Percentiles rank a stretch among this genome's conserved stretches.
Conservation (phyloP, 2,888 invertebrate species). For the Netelia fuscicornis region DNA sequence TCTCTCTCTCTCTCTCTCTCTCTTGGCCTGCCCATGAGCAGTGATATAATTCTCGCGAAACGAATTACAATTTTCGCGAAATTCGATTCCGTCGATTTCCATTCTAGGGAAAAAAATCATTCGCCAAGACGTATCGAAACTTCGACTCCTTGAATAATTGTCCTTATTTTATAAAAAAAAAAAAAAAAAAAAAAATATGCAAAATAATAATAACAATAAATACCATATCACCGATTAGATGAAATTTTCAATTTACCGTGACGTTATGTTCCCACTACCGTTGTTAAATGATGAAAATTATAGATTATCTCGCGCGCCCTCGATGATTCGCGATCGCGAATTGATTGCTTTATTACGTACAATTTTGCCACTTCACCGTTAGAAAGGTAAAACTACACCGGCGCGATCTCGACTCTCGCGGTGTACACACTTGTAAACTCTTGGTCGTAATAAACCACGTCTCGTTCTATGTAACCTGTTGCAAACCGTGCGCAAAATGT, state of each 20-base stretch:
- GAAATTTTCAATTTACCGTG: conserved; percentile 5
- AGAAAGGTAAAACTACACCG: conserved; percentile 71
- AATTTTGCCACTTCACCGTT: conserved; percentile 76
- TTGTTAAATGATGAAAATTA: conserved; percentile 38
- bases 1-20: no score
- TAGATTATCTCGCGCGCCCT: conserved; percentile 11
- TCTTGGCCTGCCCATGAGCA: not conserved
- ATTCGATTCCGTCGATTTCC: no score
- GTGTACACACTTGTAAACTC: conserved; percentile 63
- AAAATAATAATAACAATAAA: not conserved
- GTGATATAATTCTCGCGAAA: conserved; percentile 5
- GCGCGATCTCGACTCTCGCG: conserved; percentile 64
- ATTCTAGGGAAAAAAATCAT: no score
- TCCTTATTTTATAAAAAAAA: not conserved
- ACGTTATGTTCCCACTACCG: not conserved
- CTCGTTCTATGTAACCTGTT: conserved; percentile 62
- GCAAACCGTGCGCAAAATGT: conserved; percentile 50
- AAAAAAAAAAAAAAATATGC: no score
- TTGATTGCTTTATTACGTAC: conserved; percentile 75
- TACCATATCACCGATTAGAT: not conserved
- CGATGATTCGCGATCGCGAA: conserved; percentile 34
- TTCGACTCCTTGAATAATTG: not conserved
- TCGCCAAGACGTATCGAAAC: no score
- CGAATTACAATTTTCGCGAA: conserved; percentile 16
- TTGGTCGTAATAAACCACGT: conserved; percentile 76